Conservation (phyloP, 2,113 vertebrate genomes). For the Stegostoma tigrinum region DNA sequence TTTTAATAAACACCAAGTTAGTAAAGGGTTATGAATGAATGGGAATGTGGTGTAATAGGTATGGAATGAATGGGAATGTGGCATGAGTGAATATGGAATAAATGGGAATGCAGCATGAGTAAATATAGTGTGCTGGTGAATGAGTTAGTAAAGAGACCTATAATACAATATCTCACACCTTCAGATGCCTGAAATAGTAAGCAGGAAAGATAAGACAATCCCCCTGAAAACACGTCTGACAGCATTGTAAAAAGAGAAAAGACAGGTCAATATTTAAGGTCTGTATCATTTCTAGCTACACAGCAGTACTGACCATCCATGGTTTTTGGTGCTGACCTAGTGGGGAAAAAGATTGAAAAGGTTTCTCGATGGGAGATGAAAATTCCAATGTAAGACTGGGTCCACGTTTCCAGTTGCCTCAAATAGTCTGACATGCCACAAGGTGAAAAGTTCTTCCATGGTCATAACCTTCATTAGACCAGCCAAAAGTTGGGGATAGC, state of each 20-base stretch:
- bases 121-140: no score
- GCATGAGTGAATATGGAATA: no score
- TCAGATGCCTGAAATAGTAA: not conserved
- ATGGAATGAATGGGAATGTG: no score
- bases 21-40: no score
- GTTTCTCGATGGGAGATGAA: not conserved
- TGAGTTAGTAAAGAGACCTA: no score
- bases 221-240: not conserved
- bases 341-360: not conserved
- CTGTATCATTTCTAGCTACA: not conserved
- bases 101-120: no score
- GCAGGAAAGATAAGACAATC: not conserved
- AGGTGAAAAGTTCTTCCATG: not conserved
- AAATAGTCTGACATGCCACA: not conserved
- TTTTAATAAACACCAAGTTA: no score
- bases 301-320: not conserved
- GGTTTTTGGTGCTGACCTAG: not conserved
- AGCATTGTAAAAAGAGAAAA: not conserved
- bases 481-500: not conserved
- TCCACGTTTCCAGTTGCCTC: no score
- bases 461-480: not conserved
- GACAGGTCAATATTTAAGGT: not conserved
- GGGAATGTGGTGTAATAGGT: no score
- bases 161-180: not conserved
- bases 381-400: not conserved